These are phyloP conservation scores for Noctilio leporinus DNA, from an alignment of 2,113 vertebrate genomes.

Conservation along the genomic window DNA sequence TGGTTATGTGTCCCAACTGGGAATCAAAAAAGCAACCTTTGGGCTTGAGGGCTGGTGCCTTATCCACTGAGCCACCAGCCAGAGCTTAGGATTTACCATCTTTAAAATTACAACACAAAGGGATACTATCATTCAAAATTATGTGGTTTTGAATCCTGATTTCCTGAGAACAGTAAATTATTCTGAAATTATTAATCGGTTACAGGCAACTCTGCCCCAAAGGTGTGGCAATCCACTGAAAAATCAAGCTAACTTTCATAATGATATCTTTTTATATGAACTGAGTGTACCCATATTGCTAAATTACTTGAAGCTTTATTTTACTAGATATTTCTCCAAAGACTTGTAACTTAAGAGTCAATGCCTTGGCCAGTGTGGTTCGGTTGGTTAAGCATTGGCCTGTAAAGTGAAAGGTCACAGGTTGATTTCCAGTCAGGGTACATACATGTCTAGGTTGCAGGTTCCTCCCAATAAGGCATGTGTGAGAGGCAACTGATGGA, in stretches of 20 bases:
- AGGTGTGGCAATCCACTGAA: not conserved
- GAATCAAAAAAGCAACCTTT: too few species aligned
- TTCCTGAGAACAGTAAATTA: constrained; percentile 26
- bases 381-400: too few species aligned
- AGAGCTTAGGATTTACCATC: not conserved
- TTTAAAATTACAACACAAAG: constrained; percentile 22
- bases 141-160: too few species aligned
- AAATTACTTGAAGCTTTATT: constrained; percentile 26
- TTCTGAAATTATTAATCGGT: not conserved
- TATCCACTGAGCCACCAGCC: too few species aligned
- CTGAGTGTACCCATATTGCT: not conserved
- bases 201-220: not conserved
- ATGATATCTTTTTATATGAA: not conserved
- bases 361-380: not conserved
- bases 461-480: too few species aligned
- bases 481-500: too few species aligned
- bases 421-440: too few species aligned
- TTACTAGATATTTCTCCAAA: constrained; percentile 39
- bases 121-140: not conserved
- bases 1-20: too few species aligned
- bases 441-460: too few species aligned
- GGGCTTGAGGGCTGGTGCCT: too few species aligned
- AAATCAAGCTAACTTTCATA: not conserved
- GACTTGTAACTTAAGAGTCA: not conserved
- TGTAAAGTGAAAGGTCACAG: too few species aligned